These are phyloP conservation scores for Brachymystax lenok DNA, from an alignment of 2,797 vertebrate species.

Conservation along the genomic window DNA sequence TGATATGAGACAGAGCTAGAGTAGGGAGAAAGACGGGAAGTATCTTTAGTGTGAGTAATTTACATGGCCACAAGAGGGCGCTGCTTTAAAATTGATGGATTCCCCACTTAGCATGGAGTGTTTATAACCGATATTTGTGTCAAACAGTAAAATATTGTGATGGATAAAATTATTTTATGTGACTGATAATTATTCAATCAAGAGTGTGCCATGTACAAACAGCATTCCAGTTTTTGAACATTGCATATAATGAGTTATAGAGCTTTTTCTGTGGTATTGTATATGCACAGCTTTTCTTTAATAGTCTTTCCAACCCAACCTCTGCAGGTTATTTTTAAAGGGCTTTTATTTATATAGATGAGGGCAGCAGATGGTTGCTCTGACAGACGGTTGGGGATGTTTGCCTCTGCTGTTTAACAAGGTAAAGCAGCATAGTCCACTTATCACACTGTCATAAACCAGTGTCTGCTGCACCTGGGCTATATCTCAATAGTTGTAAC, in stretches of 20 bases:
- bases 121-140: background rate
- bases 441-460: conserved; percentile 68
- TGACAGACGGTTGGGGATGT: conserved; percentile 77
- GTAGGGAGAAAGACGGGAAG: background rate
- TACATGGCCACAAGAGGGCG: conserved; percentile 51
- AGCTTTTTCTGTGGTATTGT: background rate
- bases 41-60: background rate
- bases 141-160: background rate
- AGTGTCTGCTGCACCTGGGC: conserved; percentile 42
- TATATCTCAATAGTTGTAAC: conserved; percentile 53
- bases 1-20: background rate
- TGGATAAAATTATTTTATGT: no score
- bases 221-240: background rate
- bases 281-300: background rate
- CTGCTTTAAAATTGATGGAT: conserved; percentile 46
- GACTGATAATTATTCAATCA: background rate
- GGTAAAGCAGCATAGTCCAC: conserved; percentile 71
- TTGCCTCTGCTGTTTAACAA: conserved; percentile 75
- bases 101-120: background rate
- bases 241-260: no score
- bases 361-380: conserved; percentile 82
- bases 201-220: background rate
- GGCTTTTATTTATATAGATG: conserved; percentile 57
- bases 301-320: conserved; percentile 39
- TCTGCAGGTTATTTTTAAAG: conserved; percentile 33